Evolutionary conservation across 2,888 invertebrate genomes (phyloP).

Genomic region (Ditylenchus weischeri): DNA sequence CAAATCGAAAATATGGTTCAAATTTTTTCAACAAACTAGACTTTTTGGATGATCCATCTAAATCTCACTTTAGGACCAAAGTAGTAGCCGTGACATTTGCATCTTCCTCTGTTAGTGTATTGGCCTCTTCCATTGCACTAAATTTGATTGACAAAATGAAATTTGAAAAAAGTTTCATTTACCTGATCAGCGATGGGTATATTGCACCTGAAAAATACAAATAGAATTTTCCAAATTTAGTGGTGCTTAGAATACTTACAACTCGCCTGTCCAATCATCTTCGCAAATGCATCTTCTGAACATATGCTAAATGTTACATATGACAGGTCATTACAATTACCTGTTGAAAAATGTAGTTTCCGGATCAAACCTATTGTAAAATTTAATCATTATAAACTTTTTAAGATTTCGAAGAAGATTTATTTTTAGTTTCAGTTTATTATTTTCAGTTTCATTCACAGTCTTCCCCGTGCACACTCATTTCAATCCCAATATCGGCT

Average conservation of each 20-base stretch:
- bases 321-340: too few relatives aligned
- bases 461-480: too few relatives aligned
- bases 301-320: too few relatives aligned
- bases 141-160: conserved; percentile 10
- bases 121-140: conserved; percentile 52
- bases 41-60: not conserved
- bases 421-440: too few relatives aligned
- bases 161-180: not conserved
- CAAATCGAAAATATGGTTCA: too few relatives aligned
- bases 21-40: too few relatives aligned
- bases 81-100: conserved; percentile 49
- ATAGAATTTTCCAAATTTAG: not conserved
- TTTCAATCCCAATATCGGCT: too few relatives aligned
- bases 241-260: conserved; percentile 14
- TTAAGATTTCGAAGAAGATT: too few relatives aligned
- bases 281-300: conserved; percentile 42
- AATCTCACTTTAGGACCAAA: conserved; percentile 40
- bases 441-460: too few relatives aligned
- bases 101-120: conserved; percentile 42
- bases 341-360: conserved; percentile 42
- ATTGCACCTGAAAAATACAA: conserved; percentile 30
- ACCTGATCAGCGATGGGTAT: conserved; percentile 48
- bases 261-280: conserved; percentile 46
- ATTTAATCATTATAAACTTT: too few relatives aligned
- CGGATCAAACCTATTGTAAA: conserved; percentile 42